phyloP scores from a whole-genome alignment of 2,113 vertebrate species.

The Pica pica region DNA sequence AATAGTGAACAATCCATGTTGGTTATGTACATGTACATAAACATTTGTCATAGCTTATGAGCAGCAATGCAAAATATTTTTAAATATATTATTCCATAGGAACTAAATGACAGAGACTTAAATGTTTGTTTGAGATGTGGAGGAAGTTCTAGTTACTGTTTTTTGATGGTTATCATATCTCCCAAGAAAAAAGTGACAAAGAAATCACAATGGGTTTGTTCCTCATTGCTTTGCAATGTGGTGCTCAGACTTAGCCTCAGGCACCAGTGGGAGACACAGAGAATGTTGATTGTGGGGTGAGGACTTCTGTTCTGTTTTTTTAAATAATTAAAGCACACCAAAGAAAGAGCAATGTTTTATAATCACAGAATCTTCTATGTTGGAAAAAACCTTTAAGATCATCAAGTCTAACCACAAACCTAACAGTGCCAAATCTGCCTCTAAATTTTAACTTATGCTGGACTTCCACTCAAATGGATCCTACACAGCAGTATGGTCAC shows the following conservation, averaged over 20 bases:
- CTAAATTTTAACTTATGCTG: not conserved
- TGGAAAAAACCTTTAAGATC: not conserved
- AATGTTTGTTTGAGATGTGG: not conserved
- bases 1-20: not conserved
- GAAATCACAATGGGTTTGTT: not conserved
- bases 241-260: not conserved
- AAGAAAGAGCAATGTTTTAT: not conserved
- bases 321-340: not conserved
- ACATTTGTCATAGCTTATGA: not conserved
- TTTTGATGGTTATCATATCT: not conserved
- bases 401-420: not conserved
- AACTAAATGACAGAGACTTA: not conserved
- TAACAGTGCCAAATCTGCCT: not conserved
- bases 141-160: not conserved
- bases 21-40: not conserved
- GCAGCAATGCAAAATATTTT: not conserved
- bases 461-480: not conserved
- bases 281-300: not conserved
- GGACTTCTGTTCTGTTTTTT: not conserved
- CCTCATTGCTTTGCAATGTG: not conserved
- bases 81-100: not conserved
- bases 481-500: not conserved
- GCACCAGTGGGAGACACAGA: not conserved
- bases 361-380: not conserved
- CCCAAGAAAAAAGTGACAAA: not conserved